Evolutionary conservation across 2,888 invertebrate species (phyloP).

Genomic region (Oconnorella tubifera): DNA sequence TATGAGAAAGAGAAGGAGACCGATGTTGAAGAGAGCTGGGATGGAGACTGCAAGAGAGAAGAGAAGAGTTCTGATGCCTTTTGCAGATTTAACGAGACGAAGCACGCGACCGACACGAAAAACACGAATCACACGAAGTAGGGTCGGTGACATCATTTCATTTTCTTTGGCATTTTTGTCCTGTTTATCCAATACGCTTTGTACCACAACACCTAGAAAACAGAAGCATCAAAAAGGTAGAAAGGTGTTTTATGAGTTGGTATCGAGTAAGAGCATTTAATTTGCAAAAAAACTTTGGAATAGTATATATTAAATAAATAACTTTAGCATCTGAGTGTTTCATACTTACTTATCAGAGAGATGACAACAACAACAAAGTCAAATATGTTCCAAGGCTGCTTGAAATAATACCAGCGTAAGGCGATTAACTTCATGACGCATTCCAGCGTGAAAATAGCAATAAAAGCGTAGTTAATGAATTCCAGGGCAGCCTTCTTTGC

Average conservation of each 20-base stretch:
- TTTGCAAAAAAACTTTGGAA: too few relatives aligned
- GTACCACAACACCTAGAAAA: too few relatives aligned
- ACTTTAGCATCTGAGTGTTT: too few relatives aligned
- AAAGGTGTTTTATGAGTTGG: too few relatives aligned
- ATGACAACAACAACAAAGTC: conserved; percentile 98
- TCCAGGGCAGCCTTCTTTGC: conserved; percentile 66
- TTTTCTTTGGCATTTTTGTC: too few relatives aligned
- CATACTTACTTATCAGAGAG: conserved; percentile 97
- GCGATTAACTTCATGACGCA: conserved; percentile 97
- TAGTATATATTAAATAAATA: too few relatives aligned
- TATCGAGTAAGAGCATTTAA: too few relatives aligned
- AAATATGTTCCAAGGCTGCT: conserved; percentile 99
- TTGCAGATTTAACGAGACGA: conserved; percentile 92
- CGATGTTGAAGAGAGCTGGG: conserved; percentile 97
- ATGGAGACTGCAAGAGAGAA: conserved; percentile 91
- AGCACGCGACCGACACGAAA: conserved; percentile 92
- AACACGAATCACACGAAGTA: conserved; percentile 63
- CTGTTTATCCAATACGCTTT: too few relatives aligned
- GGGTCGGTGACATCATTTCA: conserved; percentile 30
- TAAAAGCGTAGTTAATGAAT: conserved; percentile 94
- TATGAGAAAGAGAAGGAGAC: conserved; percentile 92
- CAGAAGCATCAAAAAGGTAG: too few relatives aligned
- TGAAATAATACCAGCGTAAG: conserved; percentile 96
- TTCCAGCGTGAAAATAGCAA: conserved; percentile 96
- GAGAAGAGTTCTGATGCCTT: conserved; percentile 89